A percentile compares a stretch with the other conserved stretches of the same genome.
These are phyloP conservation scores for Drosophila dunni DNA, from an alignment of 1,140 invertebrate species.

Conservation along the genomic window DNA sequence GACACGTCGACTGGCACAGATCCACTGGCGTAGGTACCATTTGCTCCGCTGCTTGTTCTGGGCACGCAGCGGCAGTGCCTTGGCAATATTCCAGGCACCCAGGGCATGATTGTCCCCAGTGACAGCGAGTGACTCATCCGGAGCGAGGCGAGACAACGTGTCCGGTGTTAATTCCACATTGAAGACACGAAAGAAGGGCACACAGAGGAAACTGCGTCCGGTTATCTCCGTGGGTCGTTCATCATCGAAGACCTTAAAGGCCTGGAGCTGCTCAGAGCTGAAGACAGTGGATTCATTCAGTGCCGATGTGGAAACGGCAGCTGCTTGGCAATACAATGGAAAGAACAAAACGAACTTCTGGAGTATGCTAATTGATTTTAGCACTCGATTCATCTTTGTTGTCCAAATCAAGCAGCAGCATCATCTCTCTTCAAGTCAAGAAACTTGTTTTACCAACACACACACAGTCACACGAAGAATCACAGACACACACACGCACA, in stretches of 20 bases:
- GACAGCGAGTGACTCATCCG: conserved; percentile 84
- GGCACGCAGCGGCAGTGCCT: conserved; percentile 72
- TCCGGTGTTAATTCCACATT: conserved; percentile 58
- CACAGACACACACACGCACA: too few species aligned
- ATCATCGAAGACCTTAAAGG: conserved; percentile 64
- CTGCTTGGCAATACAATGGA: conserved; percentile 34
- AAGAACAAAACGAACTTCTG: conserved; percentile 40
- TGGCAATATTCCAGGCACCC: conserved; percentile 85
- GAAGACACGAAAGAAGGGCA: conserved; percentile 73
- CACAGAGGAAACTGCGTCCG: conserved; percentile 72
- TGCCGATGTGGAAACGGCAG: background rate
- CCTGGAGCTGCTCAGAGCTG: conserved; percentile 51
- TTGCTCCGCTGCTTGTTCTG: conserved; percentile 42
- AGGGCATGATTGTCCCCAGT: conserved; percentile 82
- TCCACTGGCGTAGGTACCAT: conserved; percentile 68
- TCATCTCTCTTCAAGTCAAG: conserved; percentile 55
- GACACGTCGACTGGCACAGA: conserved; percentile 89
- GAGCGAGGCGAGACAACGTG: conserved; percentile 22
- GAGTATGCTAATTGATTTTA: conserved; percentile 81
- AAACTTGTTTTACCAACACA: conserved; percentile 66
- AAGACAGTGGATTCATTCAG: conserved; percentile 67
- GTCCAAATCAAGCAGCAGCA: conserved; percentile 45
- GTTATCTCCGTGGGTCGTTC: conserved; percentile 49
- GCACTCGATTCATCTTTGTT: conserved; percentile 78
- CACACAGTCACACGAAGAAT: too few species aligned